phyloP scores from a whole-genome alignment of 2,113 vertebrate species.

The Anoplopoma fimbria region DNA sequence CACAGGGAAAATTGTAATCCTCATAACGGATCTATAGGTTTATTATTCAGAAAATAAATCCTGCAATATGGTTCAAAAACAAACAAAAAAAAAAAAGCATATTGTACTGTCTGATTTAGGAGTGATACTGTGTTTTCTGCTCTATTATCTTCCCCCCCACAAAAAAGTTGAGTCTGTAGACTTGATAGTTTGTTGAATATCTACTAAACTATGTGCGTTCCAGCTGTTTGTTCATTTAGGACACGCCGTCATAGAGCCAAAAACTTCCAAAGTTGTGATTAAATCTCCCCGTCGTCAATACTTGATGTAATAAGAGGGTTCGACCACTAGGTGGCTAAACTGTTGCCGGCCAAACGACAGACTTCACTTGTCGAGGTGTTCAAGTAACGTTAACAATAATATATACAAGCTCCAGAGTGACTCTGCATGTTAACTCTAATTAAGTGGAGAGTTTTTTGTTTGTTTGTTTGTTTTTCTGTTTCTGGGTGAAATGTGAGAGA shows the following conservation, averaged over 20 bases:
- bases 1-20: conserved; percentile 52
- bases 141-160: conserved; percentile 49
- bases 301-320: conserved; percentile 71
- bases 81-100: conserved; percentile 35
- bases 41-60: conserved; percentile 61
- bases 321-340: conserved; percentile 78
- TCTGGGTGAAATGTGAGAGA: conserved; percentile 39
- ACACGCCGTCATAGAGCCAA: conserved; percentile 60
- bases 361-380: conserved; percentile 49
- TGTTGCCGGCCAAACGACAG: conserved; percentile 57
- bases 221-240: conserved; percentile 56
- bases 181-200: conserved; percentile 69
- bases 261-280: conserved; percentile 54
- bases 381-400: conserved; percentile 54
- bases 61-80: conserved; percentile 47
- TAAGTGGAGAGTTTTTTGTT: not conserved
- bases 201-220: conserved; percentile 56
- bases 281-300: conserved; percentile 60
- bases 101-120: conserved; percentile 69
- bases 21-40: conserved; percentile 64
- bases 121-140: conserved; percentile 67
- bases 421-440: conserved; percentile 53
- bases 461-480: conserved; percentile 10
- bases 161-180: conserved; percentile 54
- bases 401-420: conserved; percentile 43